Base-by-base conservation (phyloP, 2,797 vertebrate genomes). In the Anolis apletophallus region DNA sequence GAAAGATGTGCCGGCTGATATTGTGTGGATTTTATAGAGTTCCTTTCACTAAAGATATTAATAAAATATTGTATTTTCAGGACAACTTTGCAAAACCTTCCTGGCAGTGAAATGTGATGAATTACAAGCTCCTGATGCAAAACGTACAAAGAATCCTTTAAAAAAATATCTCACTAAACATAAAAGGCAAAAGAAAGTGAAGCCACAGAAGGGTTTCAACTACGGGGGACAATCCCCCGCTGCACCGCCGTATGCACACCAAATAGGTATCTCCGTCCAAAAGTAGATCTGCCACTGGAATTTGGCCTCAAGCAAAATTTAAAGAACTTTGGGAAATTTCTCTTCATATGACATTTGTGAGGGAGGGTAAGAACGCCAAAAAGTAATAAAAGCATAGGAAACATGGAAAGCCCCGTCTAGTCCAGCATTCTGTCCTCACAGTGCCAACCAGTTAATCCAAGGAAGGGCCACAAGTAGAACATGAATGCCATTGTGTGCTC, bases 121-220 rank as follows among this genome's bases (percentile, higher is more conserved):
- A 54, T 77, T 68, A 26, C 46, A 55, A 55, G 19, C 46, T 54
- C 12, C 13, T 26, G 29, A 21, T 40, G 50, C 72, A 84, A 52
- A 85, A 54, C 19, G 9, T 76, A 50, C 83, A 69, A 78, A 17
- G 23, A 32, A 55, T 16, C 32, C 23, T 78, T 68, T 19, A 87
- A 5, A 17, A 40, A 40, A 23, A 67, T n/a, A n/a, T 91, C 61
- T 14, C 59, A 40, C 16, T 26, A 36, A 64, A 89, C 80, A 52
- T 17, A 88, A 82, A 87, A 2, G 52, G 36, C 13, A 82, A 86
- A 86, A 91, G n/a, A 72, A 91, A 50, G 3, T 54, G 83, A 87
- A 73, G 80, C 80, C 19, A 16, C 19, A 29, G 77, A 17, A 71
- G 0, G 0, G 0, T 50, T 10, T 0, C 40, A 29, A 54, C 83